These are phyloP conservation scores for Knipowitschia caucasica DNA, from an alignment of 2,797 vertebrate species.

Conservation along the genomic window DNA sequence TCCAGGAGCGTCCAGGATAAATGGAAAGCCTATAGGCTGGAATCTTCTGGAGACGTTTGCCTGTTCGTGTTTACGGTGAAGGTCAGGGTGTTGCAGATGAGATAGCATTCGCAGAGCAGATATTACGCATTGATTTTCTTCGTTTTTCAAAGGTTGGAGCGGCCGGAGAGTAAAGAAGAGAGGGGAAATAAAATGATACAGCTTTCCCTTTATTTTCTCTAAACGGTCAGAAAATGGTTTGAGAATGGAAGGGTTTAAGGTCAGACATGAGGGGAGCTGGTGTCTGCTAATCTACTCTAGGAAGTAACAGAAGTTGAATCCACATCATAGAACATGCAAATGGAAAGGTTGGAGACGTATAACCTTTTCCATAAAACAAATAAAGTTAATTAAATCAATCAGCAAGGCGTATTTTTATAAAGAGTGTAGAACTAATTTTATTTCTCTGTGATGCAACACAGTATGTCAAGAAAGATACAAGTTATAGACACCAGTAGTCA, in stretches of 20 bases:
- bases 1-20: slow-evolving; percentile 10
- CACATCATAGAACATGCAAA: not conserved
- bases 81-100: slow-evolving; percentile 30
- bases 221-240: slow-evolving; percentile 34
- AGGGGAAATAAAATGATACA: slow-evolving; percentile 32
- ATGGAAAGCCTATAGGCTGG: slow-evolving; percentile 13
- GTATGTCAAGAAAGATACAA: too few relatives aligned
- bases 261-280: not conserved
- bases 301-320: not conserved
- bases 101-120: slow-evolving; percentile 26
- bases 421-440: too few relatives aligned
- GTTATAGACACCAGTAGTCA: too few relatives aligned
- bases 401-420: too few relatives aligned
- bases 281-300: not conserved
- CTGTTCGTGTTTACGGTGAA: slow-evolving; percentile 30
- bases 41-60: slow-evolving; percentile 15
- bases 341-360: not conserved
- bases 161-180: slow-evolving; percentile 13
- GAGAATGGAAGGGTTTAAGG: slow-evolving; percentile 47
- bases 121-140: slow-evolving; percentile 47
- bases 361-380: not conserved
- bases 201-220: slow-evolving; percentile 25
- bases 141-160: slow-evolving; percentile 25
- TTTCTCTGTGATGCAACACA: too few relatives aligned
- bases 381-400: too few relatives aligned